Conservation (phyloP, 2,888 invertebrate genomes). For the Sturmia bella region DNA sequence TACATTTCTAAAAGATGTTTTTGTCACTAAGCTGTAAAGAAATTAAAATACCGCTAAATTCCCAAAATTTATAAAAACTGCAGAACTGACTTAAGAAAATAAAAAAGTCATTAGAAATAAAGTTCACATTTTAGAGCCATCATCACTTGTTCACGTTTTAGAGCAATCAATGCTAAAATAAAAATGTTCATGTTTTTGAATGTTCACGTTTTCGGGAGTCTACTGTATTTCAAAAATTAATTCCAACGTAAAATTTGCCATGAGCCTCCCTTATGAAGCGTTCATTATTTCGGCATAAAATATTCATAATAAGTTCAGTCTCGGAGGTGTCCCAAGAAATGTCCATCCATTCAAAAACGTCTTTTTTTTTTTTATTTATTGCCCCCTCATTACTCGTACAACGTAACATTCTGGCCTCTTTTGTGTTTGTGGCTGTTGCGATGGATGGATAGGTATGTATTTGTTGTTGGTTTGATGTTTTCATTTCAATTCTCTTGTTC, state of each 20-base stretch:
- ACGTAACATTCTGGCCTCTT: conserved; percentile 54
- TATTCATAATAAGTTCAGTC: conserved; percentile 10
- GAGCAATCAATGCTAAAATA: too few relatives aligned
- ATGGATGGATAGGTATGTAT: too few relatives aligned
- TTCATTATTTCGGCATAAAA: conserved; percentile 4
- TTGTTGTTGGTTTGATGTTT: conserved; percentile 39
- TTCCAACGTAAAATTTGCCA: neutral
- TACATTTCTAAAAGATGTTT: too few relatives aligned
- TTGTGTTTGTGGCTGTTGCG: conserved; percentile 48
- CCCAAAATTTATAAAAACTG: too few relatives aligned
- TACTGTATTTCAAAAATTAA: neutral
- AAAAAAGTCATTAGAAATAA: too few relatives aligned
- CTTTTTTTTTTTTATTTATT: conserved; percentile 24
- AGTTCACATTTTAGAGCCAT: too few relatives aligned
- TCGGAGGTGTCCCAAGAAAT: conserved; percentile 41
- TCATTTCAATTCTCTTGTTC: conserved; percentile 44
- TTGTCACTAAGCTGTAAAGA: too few relatives aligned
- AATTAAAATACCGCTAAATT: too few relatives aligned
- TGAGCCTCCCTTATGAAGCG: neutral
- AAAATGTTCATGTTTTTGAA: too few relatives aligned
- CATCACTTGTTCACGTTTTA: too few relatives aligned
- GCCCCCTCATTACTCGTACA: neutral
- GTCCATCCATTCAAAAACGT: conserved; percentile 44
- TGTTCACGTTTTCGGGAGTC: too few relatives aligned
- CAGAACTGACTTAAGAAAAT: too few relatives aligned